These are phyloP conservation scores for Trinorchestia longiramus DNA, from an alignment of 1,140 invertebrate genomes.

Conservation along the genomic window DNA sequence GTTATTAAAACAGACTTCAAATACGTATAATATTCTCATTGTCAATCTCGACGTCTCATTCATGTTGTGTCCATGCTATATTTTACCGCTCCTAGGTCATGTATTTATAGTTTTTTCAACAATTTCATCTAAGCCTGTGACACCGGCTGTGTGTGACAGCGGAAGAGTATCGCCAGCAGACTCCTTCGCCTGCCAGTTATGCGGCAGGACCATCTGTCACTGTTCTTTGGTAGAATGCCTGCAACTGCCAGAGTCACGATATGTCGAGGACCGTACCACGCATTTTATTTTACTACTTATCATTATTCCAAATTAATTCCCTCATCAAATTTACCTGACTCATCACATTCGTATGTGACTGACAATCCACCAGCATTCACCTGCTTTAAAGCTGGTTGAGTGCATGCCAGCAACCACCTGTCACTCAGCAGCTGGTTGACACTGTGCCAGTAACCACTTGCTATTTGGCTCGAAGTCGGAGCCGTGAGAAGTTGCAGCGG, in stretches of 20 bases:
- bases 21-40: no score
- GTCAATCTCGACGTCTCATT: background rate
- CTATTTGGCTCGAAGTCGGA: background rate
- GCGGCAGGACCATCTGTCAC: background rate
- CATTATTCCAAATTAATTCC: background rate
- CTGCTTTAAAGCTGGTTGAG: background rate
- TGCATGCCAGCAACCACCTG: constrained; percentile 22
- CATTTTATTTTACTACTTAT: background rate
- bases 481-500: background rate
- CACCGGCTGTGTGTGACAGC: background rate
- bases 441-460: constrained; percentile 18
- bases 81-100: background rate
- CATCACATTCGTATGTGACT: background rate
- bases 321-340: background rate
- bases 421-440: constrained; percentile 11
- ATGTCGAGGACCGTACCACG: background rate
- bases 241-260: background rate
- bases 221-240: background rate
- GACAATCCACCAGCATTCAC: background rate
- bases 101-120: background rate
- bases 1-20: no score
- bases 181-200: background rate
- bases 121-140: background rate
- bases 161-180: background rate
- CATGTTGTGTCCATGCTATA: background rate